Percentiles rank a stretch among this genome's conserved stretches.
Evolutionary conservation across 2,888 invertebrate genomes (phyloP).

Genomic region (Pseudococcus longispinus): DNA sequence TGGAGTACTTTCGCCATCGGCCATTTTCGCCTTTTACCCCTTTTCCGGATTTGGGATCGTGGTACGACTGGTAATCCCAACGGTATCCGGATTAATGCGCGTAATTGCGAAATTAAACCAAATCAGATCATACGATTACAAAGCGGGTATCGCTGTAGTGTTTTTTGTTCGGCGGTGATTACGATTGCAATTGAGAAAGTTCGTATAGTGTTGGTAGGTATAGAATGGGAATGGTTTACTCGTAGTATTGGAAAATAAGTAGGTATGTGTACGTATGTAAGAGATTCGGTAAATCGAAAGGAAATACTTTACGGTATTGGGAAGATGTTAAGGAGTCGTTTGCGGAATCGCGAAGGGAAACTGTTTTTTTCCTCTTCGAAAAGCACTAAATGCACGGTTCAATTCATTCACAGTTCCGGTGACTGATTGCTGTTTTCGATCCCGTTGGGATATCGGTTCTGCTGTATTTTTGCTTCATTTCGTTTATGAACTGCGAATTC

Average conservation of each 20-base stretch:
- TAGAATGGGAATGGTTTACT: not conserved
- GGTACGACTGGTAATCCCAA: slow-evolving; percentile 44
- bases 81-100: slow-evolving; percentile 55
- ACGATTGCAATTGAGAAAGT: not conserved
- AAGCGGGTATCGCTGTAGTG: not conserved
- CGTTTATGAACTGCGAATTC: slow-evolving; percentile 22
- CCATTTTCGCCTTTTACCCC: slow-evolving; percentile 42
- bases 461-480: slow-evolving; percentile 39
- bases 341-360: slow-evolving; percentile 15
- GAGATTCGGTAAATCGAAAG: not conserved
- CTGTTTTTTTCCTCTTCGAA: slow-evolving; percentile 32
- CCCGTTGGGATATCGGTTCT: slow-evolving; percentile 41
- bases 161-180: not conserved
- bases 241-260: not conserved
- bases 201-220: not conserved
- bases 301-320: slow-evolving; percentile 18
- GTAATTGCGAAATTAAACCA: slow-evolving; percentile 57
- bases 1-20: slow-evolving; percentile 46
- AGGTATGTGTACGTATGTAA: not conserved
- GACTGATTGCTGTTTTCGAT: slow-evolving; percentile 54
- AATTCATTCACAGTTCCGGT: slow-evolving; percentile 52
- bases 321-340: slow-evolving; percentile 28
- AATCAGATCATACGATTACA: slow-evolving; percentile 55
- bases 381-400: slow-evolving; percentile 52
- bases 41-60: not conserved